phyloP scores from a whole-genome alignment of 2,888 invertebrate species.

The Clostera curtula region DNA sequence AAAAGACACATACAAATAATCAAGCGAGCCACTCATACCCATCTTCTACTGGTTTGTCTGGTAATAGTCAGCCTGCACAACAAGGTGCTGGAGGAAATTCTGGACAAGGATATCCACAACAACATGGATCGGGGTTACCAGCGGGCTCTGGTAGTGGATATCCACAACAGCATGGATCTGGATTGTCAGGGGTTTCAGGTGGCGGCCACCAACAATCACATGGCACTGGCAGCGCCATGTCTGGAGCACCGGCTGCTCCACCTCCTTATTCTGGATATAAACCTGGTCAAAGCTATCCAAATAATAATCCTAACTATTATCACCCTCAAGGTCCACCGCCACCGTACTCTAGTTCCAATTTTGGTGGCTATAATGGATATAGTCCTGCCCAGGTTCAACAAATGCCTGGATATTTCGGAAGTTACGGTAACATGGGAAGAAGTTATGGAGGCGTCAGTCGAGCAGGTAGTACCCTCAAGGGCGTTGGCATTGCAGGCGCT shows the following conservation, averaged over 20 bases:
- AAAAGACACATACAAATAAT: constrained; percentile 29
- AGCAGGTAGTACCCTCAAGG: constrained; percentile 47
- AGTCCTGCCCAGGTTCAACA: constrained; percentile 43
- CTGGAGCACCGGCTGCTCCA: neutral
- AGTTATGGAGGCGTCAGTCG: constrained; percentile 51
- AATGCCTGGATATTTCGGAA: constrained; percentile 61
- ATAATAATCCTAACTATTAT: too few relatives aligned
- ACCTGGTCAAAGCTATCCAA: constrained; percentile 1
- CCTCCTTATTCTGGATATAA: neutral
- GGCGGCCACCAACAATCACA: constrained; percentile 20
- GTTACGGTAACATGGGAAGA: constrained; percentile 38
- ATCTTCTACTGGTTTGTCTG: constrained; percentile 39
- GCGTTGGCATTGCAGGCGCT: constrained; percentile 63
- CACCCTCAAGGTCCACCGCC: too few relatives aligned
- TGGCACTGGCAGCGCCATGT: constrained; percentile 22
- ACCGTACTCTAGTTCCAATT: constrained; percentile 36
- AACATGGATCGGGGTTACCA: constrained; percentile 20
- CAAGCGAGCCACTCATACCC: constrained; percentile 48
- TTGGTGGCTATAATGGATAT: constrained; percentile 34
- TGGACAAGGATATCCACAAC: constrained; percentile 28
- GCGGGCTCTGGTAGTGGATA: constrained; percentile 21
- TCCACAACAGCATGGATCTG: constrained; percentile 27
- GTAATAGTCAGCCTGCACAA: constrained; percentile 12
- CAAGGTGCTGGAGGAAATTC: too few relatives aligned
- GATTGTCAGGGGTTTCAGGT: constrained; percentile 25